Evolutionary conservation across 2,888 invertebrate genomes (phyloP).

Genomic region (Thera obeliscata): DNA sequence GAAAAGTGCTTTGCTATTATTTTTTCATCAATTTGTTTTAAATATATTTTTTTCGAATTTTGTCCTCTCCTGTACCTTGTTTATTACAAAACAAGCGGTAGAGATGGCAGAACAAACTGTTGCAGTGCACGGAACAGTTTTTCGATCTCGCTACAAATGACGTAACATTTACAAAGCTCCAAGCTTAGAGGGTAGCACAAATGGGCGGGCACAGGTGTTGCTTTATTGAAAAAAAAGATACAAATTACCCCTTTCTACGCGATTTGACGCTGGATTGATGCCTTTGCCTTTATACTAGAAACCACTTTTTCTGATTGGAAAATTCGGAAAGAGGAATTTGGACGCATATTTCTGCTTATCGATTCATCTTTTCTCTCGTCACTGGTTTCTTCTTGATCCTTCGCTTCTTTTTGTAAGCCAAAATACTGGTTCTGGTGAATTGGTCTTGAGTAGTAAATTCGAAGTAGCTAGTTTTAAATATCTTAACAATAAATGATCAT

Average conservation of each 20-base stretch:
- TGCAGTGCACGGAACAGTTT: conserved; percentile 73
- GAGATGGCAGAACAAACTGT: conserved; percentile 59
- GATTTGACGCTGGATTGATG: conserved; percentile 70
- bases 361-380: neutral
- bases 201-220: conserved; percentile 77
- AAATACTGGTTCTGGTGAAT: neutral
- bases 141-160: conserved; percentile 82
- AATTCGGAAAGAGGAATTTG: conserved; percentile 14
- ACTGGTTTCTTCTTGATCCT: neutral
- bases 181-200: conserved; percentile 74
- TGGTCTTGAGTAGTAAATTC: neutral
- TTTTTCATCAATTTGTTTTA: neutral
- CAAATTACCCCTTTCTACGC: conserved; percentile 75
- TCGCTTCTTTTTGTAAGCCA: neutral
- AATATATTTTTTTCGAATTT: neutral
- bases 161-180: conserved; percentile 78
- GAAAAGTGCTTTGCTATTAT: neutral
- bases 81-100: conserved; percentile 40
- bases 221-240: conserved; percentile 83
- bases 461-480: neutral
- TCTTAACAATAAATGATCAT: neutral
- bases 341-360: conserved; percentile 5
- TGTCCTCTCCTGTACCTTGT: neutral
- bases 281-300: conserved; percentile 43
- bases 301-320: conserved; percentile 42